phyloP scores from a whole-genome alignment of 1,140 invertebrate genomes.

The Ceratina calcarata region DNA sequence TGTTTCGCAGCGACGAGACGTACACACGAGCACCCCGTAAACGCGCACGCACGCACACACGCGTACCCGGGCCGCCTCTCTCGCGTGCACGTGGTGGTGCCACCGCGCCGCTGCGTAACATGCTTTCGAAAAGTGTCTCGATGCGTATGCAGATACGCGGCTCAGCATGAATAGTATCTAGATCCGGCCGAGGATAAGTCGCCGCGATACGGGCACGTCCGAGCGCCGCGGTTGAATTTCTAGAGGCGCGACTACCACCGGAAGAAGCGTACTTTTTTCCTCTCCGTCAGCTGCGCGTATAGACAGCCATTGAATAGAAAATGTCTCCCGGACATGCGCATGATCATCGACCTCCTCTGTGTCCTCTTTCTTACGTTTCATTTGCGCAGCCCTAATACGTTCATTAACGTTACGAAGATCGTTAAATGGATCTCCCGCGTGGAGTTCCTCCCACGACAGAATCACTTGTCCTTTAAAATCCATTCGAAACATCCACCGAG shows the following conservation, averaged over 20 bases:
- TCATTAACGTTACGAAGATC: conserved; percentile 39
- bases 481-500: conserved; percentile 23
- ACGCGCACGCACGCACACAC: not conserved
- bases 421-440: conserved; percentile 26
- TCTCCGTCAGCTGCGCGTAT: too few species aligned
- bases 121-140: conserved; percentile 56
- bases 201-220: conserved; percentile 29
- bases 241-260: conserved; percentile 20
- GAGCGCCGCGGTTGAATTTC: conserved; percentile 19
- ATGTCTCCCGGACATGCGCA: not conserved
- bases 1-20: conserved; percentile 37
- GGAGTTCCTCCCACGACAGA: conserved; percentile 36
- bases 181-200: conserved; percentile 47
- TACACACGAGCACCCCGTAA: conserved; percentile 8
- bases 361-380: conserved; percentile 4
- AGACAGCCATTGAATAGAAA: too few species aligned
- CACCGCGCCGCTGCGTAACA: conserved; percentile 40
- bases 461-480: conserved; percentile 39
- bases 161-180: conserved; percentile 54
- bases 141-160: conserved; percentile 57
- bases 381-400: conserved; percentile 16
- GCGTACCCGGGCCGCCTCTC: conserved; percentile 32
- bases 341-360: too few species aligned
- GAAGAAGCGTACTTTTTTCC: conserved; percentile 1
- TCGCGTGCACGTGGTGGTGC: conserved; percentile 25